Evolutionary conservation across 2,888 invertebrate species (phyloP).

Genomic region (Sesamia inferens): DNA sequence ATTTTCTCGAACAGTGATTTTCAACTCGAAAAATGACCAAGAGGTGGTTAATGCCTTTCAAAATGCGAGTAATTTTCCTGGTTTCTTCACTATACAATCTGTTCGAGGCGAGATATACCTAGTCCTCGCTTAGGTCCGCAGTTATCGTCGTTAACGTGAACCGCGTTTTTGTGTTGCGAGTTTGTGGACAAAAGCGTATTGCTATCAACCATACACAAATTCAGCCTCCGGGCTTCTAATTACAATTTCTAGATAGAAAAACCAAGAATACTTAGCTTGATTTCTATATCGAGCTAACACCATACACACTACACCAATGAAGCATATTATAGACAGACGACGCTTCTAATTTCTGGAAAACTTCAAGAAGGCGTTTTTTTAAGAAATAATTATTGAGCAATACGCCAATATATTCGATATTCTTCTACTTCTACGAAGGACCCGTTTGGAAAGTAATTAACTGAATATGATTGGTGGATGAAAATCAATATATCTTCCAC

Average conservation of each 20-base stretch:
- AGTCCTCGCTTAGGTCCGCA: not conserved
- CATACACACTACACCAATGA: not conserved
- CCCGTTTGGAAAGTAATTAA: slow-evolving; percentile 3
- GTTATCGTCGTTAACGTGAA: slow-evolving; percentile 24
- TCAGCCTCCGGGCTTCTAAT: not conserved
- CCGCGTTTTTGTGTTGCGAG: slow-evolving; percentile 15
- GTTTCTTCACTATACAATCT: not conserved
- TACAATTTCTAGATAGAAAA: not conserved
- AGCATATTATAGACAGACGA: too few species aligned
- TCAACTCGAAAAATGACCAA: not conserved
- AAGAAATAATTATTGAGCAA: not conserved
- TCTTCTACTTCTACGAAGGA: slow-evolving; percentile 4
- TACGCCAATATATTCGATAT: not conserved
- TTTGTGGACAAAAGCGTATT: not conserved
- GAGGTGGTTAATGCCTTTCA: not conserved
- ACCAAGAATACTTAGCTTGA: not conserved
- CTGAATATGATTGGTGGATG: not conserved
- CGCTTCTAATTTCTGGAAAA: too few species aligned
- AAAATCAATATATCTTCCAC: slow-evolving; percentile 1
- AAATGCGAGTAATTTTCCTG: not conserved
- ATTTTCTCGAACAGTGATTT: not conserved
- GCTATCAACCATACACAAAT: not conserved
- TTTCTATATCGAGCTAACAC: too few species aligned
- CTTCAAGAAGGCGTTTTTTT: not conserved
- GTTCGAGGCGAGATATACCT: not conserved